A percentile compares a stretch with the other conserved stretches of the same genome.
phyloP scores from a whole-genome alignment of 2,888 invertebrate species.

The Rambutsinella grinnellia region DNA sequence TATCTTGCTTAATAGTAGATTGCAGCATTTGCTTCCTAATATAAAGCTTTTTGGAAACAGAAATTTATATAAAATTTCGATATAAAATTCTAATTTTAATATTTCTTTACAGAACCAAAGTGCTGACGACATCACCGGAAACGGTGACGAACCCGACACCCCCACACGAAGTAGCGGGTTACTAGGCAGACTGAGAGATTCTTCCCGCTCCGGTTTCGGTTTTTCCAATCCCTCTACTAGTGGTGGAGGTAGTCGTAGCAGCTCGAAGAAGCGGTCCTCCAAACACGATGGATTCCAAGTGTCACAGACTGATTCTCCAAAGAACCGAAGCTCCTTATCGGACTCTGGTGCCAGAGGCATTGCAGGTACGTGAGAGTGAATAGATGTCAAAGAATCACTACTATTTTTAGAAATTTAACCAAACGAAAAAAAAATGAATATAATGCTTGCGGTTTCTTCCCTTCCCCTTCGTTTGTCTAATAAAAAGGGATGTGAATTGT shows the following conservation, averaged over 20 bases:
- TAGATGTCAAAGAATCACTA: too few species aligned
- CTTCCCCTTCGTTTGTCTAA: neutral
- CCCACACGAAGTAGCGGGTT: conserved; percentile 22
- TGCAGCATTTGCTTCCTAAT: too few species aligned
- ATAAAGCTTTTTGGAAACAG: too few species aligned
- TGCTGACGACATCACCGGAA: conserved; percentile 25
- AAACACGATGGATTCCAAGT: conserved; percentile 23
- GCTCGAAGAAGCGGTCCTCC: conserved; percentile 14
- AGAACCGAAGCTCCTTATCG: conserved; percentile 39
- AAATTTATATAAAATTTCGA: conserved; percentile 4
- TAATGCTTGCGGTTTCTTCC: neutral
- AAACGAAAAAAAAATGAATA: neutral
- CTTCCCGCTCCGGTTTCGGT: conserved; percentile 30
- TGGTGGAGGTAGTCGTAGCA: neutral
- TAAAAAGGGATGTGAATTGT: too few species aligned
- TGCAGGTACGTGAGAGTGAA: conserved; percentile 36
- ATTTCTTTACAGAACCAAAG: conserved; percentile 33
- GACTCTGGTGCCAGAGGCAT: conserved; percentile 35
- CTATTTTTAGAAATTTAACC: too few species aligned
- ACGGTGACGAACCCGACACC: conserved; percentile 18
- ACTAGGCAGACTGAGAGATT: conserved; percentile 34
- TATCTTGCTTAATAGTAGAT: too few species aligned
- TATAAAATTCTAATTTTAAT: neutral
- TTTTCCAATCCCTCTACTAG: neutral
- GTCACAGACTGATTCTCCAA: conserved; percentile 41